Conservation (phyloP, 2,797 vertebrate species). For the Bryconaethiops microstoma region DNA sequence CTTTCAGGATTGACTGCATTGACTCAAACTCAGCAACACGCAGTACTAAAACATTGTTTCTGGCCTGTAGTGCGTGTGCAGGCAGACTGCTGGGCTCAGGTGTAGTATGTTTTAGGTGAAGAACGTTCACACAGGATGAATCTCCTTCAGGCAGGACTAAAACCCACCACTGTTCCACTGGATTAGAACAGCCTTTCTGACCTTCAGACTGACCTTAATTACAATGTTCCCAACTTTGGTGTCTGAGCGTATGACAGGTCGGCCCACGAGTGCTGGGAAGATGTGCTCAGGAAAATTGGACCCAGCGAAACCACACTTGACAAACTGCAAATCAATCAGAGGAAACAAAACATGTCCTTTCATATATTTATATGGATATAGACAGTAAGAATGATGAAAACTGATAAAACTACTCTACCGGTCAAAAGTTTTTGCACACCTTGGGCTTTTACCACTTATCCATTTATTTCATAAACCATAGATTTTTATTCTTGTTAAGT, state of each 20-base stretch:
- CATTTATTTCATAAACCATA: no score
- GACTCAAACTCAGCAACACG: no score
- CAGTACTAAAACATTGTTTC: no score
- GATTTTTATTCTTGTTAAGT: no score
- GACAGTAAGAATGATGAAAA: no score
- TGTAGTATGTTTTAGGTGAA: neutral
- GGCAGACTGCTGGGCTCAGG: neutral
- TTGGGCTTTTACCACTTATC: no score
- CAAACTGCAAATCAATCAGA: slow-evolving; percentile 72
- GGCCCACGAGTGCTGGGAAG: slow-evolving; percentile 83
- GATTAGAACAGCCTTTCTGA: neutral
- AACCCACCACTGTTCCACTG: neutral
- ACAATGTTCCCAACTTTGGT: slow-evolving; percentile 83
- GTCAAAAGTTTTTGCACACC: no score
- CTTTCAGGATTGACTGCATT: no score
- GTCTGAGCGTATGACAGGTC: slow-evolving; percentile 78
- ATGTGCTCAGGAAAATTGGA: slow-evolving; percentile 86
- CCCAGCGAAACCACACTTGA: slow-evolving; percentile 84
- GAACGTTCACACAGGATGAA: neutral
- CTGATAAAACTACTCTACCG: no score
- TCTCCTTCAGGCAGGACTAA: neutral
- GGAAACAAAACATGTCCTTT: neutral
- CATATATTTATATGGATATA: no score
- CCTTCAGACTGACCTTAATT: slow-evolving; percentile 77
- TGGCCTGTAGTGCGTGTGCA: no score